phyloP scores from a whole-genome alignment of 2,797 vertebrate genomes.

The Salarias fasciatus region DNA sequence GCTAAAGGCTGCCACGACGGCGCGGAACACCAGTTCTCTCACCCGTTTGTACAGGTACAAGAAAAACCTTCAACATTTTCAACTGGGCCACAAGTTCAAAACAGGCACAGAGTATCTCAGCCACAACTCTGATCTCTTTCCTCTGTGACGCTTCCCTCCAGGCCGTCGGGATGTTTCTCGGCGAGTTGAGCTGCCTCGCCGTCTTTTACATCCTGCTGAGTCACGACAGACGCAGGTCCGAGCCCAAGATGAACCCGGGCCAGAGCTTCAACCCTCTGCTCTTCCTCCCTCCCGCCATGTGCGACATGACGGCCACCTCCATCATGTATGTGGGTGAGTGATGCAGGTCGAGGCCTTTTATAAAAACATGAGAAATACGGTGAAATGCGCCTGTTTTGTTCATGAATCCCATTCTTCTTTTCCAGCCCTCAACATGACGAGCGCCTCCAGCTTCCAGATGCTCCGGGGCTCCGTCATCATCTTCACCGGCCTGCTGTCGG shows the following conservation, averaged over 20 bases:
- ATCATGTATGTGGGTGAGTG: constrained; percentile 95
- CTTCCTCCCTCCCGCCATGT: constrained; percentile 92
- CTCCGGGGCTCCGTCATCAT: constrained; percentile 92
- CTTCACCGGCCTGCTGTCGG: constrained; percentile 93
- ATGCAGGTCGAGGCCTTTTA: neutral
- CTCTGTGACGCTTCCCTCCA: constrained; percentile 47
- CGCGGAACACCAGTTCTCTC: constrained; percentile 82
- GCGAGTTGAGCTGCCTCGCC: constrained; percentile 89
- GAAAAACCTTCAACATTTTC: neutral
- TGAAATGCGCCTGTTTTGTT: neutral
- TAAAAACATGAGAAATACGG: neutral
- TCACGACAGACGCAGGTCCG: constrained; percentile 73
- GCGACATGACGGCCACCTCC: constrained; percentile 93
- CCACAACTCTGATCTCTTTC: neutral
- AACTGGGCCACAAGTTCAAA: no score
- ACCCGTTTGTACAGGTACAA: constrained; percentile 93
- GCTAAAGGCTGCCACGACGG: constrained; percentile 80
- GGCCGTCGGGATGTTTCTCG: constrained; percentile 95
- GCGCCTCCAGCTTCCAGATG: constrained; percentile 98
- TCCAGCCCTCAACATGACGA: constrained; percentile 94
- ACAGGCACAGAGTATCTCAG: no score
- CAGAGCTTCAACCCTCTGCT: constrained; percentile 88
- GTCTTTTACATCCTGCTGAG: constrained; percentile 89
- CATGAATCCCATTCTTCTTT: neutral
- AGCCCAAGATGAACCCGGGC: constrained; percentile 77